Evolutionary conservation across 1,140 invertebrate genomes (phyloP), one percentile per base, ranked within the genome.

Genomic region (Cotesia glomerata): DNA sequence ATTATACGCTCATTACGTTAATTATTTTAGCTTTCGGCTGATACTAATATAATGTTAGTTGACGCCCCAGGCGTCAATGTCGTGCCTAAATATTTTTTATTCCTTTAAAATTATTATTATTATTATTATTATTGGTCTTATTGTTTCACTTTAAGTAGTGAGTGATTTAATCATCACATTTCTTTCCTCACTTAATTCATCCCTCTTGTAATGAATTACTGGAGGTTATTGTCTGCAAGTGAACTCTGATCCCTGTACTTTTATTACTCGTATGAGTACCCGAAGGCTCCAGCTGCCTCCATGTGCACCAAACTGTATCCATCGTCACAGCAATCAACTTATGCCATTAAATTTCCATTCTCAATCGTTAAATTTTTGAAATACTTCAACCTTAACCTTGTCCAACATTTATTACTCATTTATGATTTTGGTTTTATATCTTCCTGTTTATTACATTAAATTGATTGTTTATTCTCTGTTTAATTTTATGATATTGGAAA

Each of bases 1-100:
- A 34, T 58, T 69, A 61, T 18, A 69, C 67, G 67, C 67, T 61
- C 56, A 69, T 69, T 69, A 69, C 34, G 51, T 69, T 69, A 61
- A 69, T 69, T 69, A 69, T 61, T 69, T 69, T 69, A 56, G 67
- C 35, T 61, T 69, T 26, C 34, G 35, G 56, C 54, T 49, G 14
- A 69, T 9, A 61, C 52, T 11, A 14, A 59, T 18, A 45, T 45
- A 11, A 45, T 45, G 11, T 45, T 45, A 45, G 14, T 45, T 59
- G 8, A 66, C 49, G 66, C 36, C 32, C 39, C 13, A 7, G 34
- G 67, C 54, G 34, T 69, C 56, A 59, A 35, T 35, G 35, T 35
- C 62, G 35, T 36, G 8, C 11, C 16, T 14, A 54, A 54, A 54
- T 54, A 16, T 54, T 14, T 26, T 26, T 26, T 26, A 26, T 26